A percentile compares a stretch with the other conserved stretches of the same genome.
These are phyloP conservation scores for Trachymyrmex septentrionalis DNA, from an alignment of 1,140 invertebrate species.

Conservation along the genomic window DNA sequence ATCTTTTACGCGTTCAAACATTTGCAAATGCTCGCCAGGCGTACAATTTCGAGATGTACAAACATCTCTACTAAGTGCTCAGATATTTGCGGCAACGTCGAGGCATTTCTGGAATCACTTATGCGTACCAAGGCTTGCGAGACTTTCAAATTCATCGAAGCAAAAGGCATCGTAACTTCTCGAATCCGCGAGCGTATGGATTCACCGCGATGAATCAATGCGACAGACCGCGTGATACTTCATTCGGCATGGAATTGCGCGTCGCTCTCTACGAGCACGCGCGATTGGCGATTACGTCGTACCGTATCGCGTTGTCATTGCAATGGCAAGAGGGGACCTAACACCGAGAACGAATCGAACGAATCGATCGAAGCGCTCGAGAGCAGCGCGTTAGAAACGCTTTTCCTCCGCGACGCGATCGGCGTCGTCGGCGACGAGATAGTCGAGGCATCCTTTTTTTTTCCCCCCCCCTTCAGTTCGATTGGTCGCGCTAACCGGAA, in stretches of 20 bases:
- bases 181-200: background rate
- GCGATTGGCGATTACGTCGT: slow-evolving; percentile 34
- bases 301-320: slow-evolving; percentile 13
- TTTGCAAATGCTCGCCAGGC: background rate
- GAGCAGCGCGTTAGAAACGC: slow-evolving; percentile 2
- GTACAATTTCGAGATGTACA: background rate
- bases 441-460: background rate
- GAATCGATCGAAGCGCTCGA: slow-evolving; percentile 29
- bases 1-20: background rate
- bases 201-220: slow-evolving; percentile 44
- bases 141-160: background rate
- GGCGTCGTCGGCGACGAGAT: background rate
- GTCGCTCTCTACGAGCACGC: slow-evolving; percentile 5
- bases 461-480: background rate
- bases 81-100: background rate
- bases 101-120: background rate
- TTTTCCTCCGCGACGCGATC: slow-evolving; percentile 5
- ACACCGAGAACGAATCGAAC: slow-evolving; percentile 30
- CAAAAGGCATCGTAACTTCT: background rate
- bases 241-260: slow-evolving; percentile 41
- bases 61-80: background rate
- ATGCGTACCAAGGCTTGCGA: background rate
- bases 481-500: background rate
- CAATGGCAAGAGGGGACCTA: background rate
- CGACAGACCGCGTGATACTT: background rate